Evolutionary conservation across 2,113 vertebrate species (phyloP), one percentile per base, ranked within the genome.

Genomic region (Sterrhoptilus dennistouni): DNA sequence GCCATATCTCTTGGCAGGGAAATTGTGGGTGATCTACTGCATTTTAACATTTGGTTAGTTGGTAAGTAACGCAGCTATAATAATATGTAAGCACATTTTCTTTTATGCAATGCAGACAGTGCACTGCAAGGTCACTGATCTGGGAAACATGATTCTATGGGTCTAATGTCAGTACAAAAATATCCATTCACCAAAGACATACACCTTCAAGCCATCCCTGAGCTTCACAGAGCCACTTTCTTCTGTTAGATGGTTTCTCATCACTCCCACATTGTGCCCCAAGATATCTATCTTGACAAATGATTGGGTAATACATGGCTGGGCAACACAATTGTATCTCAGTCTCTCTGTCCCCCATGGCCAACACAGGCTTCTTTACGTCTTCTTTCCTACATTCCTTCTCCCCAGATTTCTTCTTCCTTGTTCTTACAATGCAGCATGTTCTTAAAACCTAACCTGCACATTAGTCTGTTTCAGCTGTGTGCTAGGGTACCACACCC

Each of bases 31-130:
- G 45, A 86, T 74, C 44, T 60, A 44, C 78, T 83, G 49, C 71
- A 52, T 90, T 94, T 95, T 90, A 88, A 56, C 47, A 59, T 91
- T 79, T 85, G 29, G 53, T 68, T 91, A 71, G 61, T 35, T n/a
- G 61, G 59, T 60, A 92, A 91, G 38, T 54, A 91, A 91, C 77
- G 60, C 33, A n/a, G 28, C 47, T 84, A 83, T 81, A 88, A 88
- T 70, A 96, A 75, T 54, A 91, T 42, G 69, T 44, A 70, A 88
- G 47, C 78, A 90, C 33, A 36, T 88, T 96, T 93, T 91, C 11
- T 40, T 59, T 77, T 83, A 71, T 3, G 3, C 1, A 11, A 36
- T 24, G 14, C 35, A 71, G 69, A 65, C 35, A 40, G 71, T 35
- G 40, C n/a, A 78, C 64, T 86, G 35, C 75, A 83, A 92, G 87